A percentile compares a stretch with the other conserved stretches of the same genome.
phyloP scores from a whole-genome alignment of 2,888 invertebrate species.

The Gymnoscelis rufifasciata region DNA sequence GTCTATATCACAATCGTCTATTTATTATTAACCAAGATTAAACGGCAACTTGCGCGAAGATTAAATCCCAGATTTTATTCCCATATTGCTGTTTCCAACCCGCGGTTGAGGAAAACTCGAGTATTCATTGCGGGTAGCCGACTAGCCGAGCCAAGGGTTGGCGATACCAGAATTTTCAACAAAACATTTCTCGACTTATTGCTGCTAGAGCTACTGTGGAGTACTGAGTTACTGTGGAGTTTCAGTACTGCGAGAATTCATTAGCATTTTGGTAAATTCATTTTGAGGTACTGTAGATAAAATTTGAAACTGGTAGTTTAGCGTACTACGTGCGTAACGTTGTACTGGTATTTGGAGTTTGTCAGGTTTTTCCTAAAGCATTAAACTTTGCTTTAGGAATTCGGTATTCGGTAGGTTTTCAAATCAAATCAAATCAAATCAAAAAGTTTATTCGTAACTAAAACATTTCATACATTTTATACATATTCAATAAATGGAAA shows the following conservation, averaged over 20 bases:
- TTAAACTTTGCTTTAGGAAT: no score
- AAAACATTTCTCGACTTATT: slow-evolving; percentile 6
- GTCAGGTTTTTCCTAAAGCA: no score
- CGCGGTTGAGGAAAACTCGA: slow-evolving; percentile 68
- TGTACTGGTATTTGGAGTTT: no score
- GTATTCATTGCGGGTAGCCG: slow-evolving; percentile 74
- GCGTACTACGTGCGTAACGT: no score
- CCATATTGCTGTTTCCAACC: slow-evolving; percentile 71
- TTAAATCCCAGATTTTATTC: slow-evolving; percentile 76
- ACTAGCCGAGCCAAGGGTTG: slow-evolving; percentile 48
- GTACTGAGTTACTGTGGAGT: no score
- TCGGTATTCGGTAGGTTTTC: no score
- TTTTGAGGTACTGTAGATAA: not conserved
- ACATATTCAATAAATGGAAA: no score
- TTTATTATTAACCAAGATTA: slow-evolving; percentile 77
- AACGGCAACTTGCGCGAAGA: slow-evolving; percentile 71
- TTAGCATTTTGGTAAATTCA: not conserved
- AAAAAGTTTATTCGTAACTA: no score
- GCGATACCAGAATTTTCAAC: slow-evolving; percentile 10
- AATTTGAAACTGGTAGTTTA: no score
- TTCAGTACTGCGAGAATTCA: not conserved
- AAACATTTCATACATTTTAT: no score
- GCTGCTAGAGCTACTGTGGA: no score
- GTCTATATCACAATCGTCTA: slow-evolving; percentile 56
- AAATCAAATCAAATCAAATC: no score